Evolutionary conservation across 2,113 vertebrate species (phyloP), one percentile per base, ranked within the genome.

Genomic region (Caracal caracal): DNA sequence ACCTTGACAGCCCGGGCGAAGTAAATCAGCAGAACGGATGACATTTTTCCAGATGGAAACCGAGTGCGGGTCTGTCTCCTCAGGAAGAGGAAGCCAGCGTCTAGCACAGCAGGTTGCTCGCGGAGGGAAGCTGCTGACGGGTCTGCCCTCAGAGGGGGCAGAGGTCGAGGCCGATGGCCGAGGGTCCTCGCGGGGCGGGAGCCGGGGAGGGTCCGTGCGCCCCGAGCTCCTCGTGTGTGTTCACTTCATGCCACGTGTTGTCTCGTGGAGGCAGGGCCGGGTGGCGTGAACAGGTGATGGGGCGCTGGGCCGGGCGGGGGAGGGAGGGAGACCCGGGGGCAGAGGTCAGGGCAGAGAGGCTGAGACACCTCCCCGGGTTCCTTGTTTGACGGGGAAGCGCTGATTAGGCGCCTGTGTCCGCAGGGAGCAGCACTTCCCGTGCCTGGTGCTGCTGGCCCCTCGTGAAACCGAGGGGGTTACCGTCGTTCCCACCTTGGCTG

Each of bases 11-110:
- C 51, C 80, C 59, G 1, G 26, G 66, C 6, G 70, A 43, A 80
- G 83, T 87, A 92, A 92, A 92, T 96, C 96, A 93, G 87, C 75
- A 15, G 37, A 26, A 80, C 22, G 10, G 30, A 88, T 68, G 96
- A 92, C 40, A 28, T 66, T 28, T 59, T 47, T 59, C 92, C 70
- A 61, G 88, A 76, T 51, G 92, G 96, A 97, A 70, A 24, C 10
- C 1, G 47, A 90, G 56, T 1, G 81, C 81, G 63, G 61, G 51
- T 76, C 83, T 93, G 61, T 76, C 83, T 92, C 37, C 71, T 71
- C 97, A 51, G 91, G 71, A 92, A 63, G 78, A 93, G 53, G 61
- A 70, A 90, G 61, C 0, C n/a, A 51, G 78, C 43, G 30, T 28
- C 75, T 49, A n/a, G 12, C 53, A 63, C 78, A 43, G 90, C 65